Conservation (phyloP, 2,797 vertebrate genomes). For the Platyrinchus mystaceus region DNA sequence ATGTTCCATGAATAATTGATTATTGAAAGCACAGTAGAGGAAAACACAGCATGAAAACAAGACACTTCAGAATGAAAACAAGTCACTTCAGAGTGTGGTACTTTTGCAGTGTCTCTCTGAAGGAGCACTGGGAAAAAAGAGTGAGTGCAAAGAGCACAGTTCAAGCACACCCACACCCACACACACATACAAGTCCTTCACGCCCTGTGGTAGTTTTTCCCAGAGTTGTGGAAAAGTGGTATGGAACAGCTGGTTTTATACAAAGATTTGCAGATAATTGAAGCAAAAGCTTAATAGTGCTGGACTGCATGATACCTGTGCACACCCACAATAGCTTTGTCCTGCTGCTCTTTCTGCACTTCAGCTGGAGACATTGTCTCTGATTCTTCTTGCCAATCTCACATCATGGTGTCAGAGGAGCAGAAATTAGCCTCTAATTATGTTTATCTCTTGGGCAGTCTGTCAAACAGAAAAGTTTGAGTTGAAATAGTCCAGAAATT, state of each 20-base stretch:
- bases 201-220: not conserved
- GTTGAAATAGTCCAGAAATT: not conserved
- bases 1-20: not conserved
- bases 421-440: not conserved
- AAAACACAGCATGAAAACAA: not conserved
- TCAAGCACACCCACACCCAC: rapidly evolving
- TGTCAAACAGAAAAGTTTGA: not conserved
- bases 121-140: rapidly evolving
- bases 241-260: not conserved
- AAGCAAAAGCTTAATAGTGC: not conserved
- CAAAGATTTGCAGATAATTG: not conserved
- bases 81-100: not conserved
- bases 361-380: not conserved
- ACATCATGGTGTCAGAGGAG: not conserved
- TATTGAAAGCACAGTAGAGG: not conserved
- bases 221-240: not conserved
- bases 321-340: not conserved
- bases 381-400: not conserved
- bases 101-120: not conserved
- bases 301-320: not conserved
- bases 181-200: not conserved
- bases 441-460: not conserved
- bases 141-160: not conserved
- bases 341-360: not conserved
- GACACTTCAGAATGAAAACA: not conserved